Base-by-base conservation (phyloP, 1,140 invertebrate species). In the Gonatopus flavifemur region DNA sequence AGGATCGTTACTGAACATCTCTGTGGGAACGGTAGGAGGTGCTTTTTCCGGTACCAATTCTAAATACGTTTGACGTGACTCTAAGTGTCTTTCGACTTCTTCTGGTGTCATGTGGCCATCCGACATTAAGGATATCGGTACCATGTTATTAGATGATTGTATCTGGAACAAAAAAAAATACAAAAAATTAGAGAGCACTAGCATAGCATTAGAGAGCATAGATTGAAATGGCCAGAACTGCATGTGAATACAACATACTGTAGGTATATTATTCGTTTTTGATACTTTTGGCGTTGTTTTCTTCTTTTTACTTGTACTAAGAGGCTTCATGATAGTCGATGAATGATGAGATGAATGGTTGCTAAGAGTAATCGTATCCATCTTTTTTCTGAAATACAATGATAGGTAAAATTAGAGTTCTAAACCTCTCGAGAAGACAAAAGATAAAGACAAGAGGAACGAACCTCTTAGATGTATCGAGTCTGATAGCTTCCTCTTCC, bases 1-100 rank as follows among this genome's bases (percentile, higher is more conserved):
- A 37, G 88, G 88, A 64, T 95, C 92, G 77, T 94, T 94, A 66
- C 91, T 94, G 63, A 96, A 94, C 86, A 94, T 93, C 75, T 94
- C 92, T 35, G 88, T 91, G 7, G 92, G 92, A 9, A 95, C 89
- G 25, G 90, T 93, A 1, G 90, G 86, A 1, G 91, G 90, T 39
- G 92, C 88, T 62, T 90, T 86, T 70, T 94, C 91, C 13, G 88
- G 88, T 46, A 90, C 81, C 35, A 94, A 80, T 68, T 93, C 90
- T 69, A 93, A 77, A 60, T 86, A 88, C 45, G 84, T 86, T 62
- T 92, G 90, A 48, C 90, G 82, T 30, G 91, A 90, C 73, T 94
- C 91, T 50, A 96, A 79, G 73, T 94, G 91, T 38, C 91, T 82
- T 69, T 94, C 91, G 5, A 95, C 88, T 77, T 96, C 93, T 65